Evolutionary conservation across 2,113 vertebrate species (phyloP).

Genomic region (Dolichotis patagonum): DNA sequence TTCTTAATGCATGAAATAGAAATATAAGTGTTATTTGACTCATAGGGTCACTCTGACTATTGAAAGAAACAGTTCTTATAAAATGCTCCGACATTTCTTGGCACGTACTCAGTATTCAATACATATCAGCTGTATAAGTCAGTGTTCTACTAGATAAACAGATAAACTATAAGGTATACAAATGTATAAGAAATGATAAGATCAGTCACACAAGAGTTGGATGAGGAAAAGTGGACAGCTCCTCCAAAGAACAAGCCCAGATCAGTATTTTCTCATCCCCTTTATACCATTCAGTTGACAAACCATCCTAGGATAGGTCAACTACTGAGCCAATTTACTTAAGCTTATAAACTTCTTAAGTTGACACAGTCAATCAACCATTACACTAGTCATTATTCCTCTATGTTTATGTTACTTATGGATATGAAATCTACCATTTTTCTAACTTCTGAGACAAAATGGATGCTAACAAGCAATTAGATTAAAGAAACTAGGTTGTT

Average conservation of each 20-base stretch:
- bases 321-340: not conserved
- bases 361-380: not conserved
- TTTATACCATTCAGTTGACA: not conserved
- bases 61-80: not conserved
- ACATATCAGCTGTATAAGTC: not conserved
- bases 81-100: not conserved
- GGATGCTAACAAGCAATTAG: not conserved
- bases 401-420: not conserved
- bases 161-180: not conserved
- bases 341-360: not conserved
- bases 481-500: not conserved
- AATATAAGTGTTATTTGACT: not conserved
- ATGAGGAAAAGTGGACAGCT: not conserved
- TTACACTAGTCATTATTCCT: not conserved
- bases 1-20: conserved; percentile 1
- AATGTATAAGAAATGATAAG: not conserved
- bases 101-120: not conserved
- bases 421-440: not conserved
- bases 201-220: not conserved
- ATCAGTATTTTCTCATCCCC: not conserved
- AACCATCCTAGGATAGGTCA: not conserved
- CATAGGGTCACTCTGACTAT: not conserved
- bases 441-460: not conserved
- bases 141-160: not conserved
- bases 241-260: not conserved